Evolutionary conservation across 2,113 vertebrate species (phyloP).

Genomic region (Spea bombifrons): DNA sequence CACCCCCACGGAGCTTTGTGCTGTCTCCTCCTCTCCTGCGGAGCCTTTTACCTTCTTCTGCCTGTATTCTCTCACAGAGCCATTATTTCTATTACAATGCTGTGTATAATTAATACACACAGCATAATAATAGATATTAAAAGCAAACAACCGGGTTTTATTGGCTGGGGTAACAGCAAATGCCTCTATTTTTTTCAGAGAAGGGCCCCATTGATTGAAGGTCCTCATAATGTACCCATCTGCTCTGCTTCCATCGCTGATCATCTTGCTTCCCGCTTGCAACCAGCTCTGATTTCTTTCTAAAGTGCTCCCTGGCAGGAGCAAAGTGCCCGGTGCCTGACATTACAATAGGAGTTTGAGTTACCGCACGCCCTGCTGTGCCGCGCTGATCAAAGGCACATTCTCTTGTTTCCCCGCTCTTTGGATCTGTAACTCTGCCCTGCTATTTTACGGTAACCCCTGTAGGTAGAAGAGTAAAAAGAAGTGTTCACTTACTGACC

Average conservation of each 20-base stretch:
- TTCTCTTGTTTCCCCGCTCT: conserved; percentile 65
- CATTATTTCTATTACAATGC: too few relatives aligned
- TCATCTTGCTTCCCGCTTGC: conserved; percentile 75
- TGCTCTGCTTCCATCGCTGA: conserved; percentile 53
- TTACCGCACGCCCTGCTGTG: conserved; percentile 70
- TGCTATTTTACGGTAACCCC: conserved; percentile 63
- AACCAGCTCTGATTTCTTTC: conserved; percentile 75
- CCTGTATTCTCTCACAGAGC: too few relatives aligned
- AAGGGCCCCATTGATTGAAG: too few relatives aligned
- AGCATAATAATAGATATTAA: too few relatives aligned
- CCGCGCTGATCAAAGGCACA: conserved; percentile 73
- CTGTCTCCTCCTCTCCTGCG: not conserved
- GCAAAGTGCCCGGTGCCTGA: conserved; percentile 67
- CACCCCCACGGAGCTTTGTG: not conserved
- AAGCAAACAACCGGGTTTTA: too few relatives aligned
- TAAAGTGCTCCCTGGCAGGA: conserved; percentile 68
- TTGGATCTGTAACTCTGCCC: conserved; percentile 59
- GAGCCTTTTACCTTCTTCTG: too few relatives aligned
- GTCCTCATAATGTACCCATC: too few relatives aligned
- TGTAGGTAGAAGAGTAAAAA: conserved; percentile 59
- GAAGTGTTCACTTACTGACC: conserved; percentile 70
- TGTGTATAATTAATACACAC: too few relatives aligned
- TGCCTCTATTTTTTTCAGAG: too few relatives aligned
- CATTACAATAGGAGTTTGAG: conserved; percentile 72
- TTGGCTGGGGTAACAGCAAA: too few relatives aligned